phyloP scores from a whole-genome alignment of 2,113 vertebrate species.

The Riparia riparia region DNA sequence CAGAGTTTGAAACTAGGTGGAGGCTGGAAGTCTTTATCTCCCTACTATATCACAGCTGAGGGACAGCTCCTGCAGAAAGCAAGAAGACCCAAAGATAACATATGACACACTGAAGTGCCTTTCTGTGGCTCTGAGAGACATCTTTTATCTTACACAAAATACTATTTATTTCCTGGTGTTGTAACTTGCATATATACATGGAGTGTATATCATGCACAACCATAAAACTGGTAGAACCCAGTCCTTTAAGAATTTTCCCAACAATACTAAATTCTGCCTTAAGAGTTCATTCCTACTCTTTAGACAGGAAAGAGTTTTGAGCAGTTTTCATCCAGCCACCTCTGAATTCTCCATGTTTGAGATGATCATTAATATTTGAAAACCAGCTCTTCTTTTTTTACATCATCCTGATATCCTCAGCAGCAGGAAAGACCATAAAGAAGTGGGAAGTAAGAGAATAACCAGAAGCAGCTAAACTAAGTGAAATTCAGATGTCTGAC shows the following conservation, averaged over 20 bases:
- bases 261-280: not conserved
- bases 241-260: not conserved
- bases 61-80: not conserved
- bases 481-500: slow-evolving; percentile 10
- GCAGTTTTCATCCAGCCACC: not conserved
- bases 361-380: not conserved
- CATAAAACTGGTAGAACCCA: not conserved
- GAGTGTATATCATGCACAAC: not conserved
- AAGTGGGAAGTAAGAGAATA: not conserved
- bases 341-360: not conserved
- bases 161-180: not conserved
- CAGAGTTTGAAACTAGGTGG: not conserved
- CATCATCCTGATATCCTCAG: not conserved
- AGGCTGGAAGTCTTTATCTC: not conserved
- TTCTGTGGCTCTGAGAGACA: not conserved
- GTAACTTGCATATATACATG: not conserved
- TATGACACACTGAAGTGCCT: not conserved
- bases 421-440: not conserved
- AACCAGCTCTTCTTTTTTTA: not conserved
- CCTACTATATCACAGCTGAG: not conserved
- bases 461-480: slow-evolving; percentile 3
- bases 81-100: not conserved
- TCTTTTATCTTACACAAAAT: not conserved
- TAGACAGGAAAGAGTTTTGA: not conserved
- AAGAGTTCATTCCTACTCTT: not conserved